Conservation (phyloP, 2,797 vertebrate genomes). For the Balearica regulorum region DNA sequence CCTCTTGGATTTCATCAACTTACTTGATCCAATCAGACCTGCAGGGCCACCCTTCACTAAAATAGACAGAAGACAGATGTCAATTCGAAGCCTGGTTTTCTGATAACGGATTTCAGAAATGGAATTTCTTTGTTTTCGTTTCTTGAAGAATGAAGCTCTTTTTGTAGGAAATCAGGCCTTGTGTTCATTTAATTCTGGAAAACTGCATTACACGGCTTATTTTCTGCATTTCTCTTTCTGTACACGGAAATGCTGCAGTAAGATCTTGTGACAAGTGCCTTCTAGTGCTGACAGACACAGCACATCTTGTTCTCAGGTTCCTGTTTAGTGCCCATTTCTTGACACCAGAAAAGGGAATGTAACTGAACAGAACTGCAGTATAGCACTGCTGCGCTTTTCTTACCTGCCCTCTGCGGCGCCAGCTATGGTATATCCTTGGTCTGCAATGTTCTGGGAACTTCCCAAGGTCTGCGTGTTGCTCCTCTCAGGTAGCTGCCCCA, state of each 20-base stretch:
- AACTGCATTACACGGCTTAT: conserved; percentile 22
- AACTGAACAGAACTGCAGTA: not conserved
- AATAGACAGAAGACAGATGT: not conserved
- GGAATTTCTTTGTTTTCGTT: not conserved
- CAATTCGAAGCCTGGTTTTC: not conserved
- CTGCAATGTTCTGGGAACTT: conserved; percentile 57
- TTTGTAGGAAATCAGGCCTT: not conserved
- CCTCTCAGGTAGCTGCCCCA: conserved; percentile 61
- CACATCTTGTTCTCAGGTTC: not conserved
- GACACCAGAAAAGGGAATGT: not conserved
- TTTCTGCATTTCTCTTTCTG: not conserved
- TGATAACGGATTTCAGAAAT: not conserved
- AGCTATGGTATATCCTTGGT: conserved; percentile 37
- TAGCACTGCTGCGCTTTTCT: not conserved
- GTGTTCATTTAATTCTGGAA: conserved; percentile 4
- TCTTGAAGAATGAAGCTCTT: conserved; percentile 1
- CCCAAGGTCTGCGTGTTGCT: conserved; percentile 51
- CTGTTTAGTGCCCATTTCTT: not conserved
- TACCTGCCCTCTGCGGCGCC: conserved; percentile 67
- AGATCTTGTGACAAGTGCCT: not conserved
- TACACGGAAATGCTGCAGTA: not conserved
- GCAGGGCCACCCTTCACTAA: not conserved
- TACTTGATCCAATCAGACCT: not conserved
- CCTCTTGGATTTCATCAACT: not conserved
- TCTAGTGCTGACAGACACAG: not conserved